Evolutionary conservation across 1,140 invertebrate genomes (phyloP).

Genomic region (Papilio polytes): DNA sequence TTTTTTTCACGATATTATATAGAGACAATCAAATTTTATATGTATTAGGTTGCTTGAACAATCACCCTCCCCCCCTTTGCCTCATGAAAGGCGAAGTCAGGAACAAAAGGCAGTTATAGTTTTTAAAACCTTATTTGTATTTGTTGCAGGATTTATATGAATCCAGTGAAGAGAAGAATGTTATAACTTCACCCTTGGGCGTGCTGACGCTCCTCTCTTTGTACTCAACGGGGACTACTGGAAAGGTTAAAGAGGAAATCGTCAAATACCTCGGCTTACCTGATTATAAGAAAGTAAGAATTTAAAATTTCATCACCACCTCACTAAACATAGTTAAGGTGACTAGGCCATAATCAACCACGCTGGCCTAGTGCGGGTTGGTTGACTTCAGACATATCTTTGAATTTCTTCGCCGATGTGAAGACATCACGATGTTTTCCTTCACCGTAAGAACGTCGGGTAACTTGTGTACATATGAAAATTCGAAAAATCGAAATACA

Average conservation of each 20-base stretch:
- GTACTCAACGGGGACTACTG: constrained; percentile 47
- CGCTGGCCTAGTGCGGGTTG: no score
- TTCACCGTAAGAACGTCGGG: no score
- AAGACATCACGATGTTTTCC: no score
- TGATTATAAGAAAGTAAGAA: constrained; percentile 46
- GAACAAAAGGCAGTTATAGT: not conserved
- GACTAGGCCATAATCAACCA: no score
- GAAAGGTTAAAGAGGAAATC: constrained; percentile 45
- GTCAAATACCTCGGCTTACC: constrained; percentile 41
- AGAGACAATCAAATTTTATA: no score
- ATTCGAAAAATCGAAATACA: no score
- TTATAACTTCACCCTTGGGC: constrained; percentile 53
- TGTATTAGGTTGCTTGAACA: no score
- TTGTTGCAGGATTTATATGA: constrained; percentile 50
- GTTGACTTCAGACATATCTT: no score
- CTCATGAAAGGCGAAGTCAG: not conserved
- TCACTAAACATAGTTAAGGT: no score
- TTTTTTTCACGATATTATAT: no score
- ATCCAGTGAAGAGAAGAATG: constrained; percentile 49
- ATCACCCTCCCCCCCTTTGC: not conserved
- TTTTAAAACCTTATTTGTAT: not conserved
- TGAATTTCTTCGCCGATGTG: no score
- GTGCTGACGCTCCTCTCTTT: constrained; percentile 49
- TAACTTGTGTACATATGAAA: no score
- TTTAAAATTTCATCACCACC: not conserved